A percentile compares a stretch with the other conserved stretches of the same genome.
Evolutionary conservation across 2,113 vertebrate species (phyloP).

Genomic region (Ctenomys sociabilis): DNA sequence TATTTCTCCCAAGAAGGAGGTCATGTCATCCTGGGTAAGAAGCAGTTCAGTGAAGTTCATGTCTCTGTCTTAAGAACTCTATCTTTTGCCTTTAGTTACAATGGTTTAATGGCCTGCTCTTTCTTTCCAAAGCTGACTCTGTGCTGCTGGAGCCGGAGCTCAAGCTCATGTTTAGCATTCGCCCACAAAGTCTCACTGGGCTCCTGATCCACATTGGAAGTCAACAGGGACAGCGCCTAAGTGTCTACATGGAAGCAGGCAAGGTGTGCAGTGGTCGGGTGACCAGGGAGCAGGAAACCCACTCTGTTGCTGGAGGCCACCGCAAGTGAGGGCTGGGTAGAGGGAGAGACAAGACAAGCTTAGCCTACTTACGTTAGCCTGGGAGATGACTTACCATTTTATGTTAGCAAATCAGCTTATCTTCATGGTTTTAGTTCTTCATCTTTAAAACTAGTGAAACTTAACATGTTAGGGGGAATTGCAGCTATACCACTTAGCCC

Average conservation of each 20-base stretch:
- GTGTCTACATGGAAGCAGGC: constrained; percentile 90
- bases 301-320: background rate
- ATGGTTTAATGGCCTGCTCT: background rate
- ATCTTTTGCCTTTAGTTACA: background rate
- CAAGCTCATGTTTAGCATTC: constrained; percentile 90
- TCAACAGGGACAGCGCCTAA: constrained; percentile 85
- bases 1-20: constrained; percentile 93
- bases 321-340: background rate
- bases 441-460: constrained; percentile 10
- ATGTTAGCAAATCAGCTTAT: background rate
- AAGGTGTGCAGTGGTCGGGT: constrained; percentile 85
- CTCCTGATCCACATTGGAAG: constrained; percentile 90
- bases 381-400: background rate
- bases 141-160: constrained; percentile 87
- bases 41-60: background rate
- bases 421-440: background rate
- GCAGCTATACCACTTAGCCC: background rate
- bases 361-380: background rate
- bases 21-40: constrained; percentile 90
- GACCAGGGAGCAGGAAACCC: background rate
- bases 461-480: background rate
- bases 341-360: background rate
- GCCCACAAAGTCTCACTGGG: constrained; percentile 88
- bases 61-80: constrained; percentile 11
- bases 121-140: constrained; percentile 71